Evolutionary conservation across 2,888 invertebrate species (phyloP), one percentile per base, ranked within the genome.

Genomic region (Papilio gigon): DNA sequence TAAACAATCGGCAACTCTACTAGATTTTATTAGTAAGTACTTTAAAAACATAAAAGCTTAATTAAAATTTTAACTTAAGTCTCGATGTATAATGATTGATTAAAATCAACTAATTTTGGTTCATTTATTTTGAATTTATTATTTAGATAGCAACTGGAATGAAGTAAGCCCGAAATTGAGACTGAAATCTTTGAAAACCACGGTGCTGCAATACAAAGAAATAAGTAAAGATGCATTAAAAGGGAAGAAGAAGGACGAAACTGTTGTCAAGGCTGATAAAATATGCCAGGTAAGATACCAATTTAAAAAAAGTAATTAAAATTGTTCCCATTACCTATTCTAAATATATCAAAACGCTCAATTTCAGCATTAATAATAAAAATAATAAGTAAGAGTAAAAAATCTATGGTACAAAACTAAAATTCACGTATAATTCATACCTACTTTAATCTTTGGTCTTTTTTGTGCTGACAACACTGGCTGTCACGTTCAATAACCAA

Each of bases 1-100:
- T 25, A 91, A 93, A 70, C 94, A 95, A 77, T 95, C 95, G 22
- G 94, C 94, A 44, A 89, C 94, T 25, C 84, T 96, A 60, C 88
- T 96, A 40, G 92, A 91, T 71, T 93, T 90, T 83, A 92, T 93
- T 75, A 89, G 93, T 93, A 81, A 86, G 86, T 83, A 71, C 35
- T 17, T 17, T 35, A 11, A 53, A 47, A 22, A n/a, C n/a, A n/a
- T n/a, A n/a, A n/a, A n/a, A n/a, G n/a, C n/a, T n/a, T n/a, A n/a
- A n/a, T n/a, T n/a, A n/a, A n/a, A n/a, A n/a, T n/a, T n/a, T n/a
- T n/a, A n/a, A n/a, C n/a, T n/a, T n/a, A n/a, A n/a, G n/a, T n/a
- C n/a, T 37, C 14, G 9, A 3, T 37, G 3, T 37, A 37, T 37
- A 35, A 35, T 9, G 8, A 33, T 5, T 33, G 33, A 33, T 33